Evolutionary conservation across 1,140 invertebrate species (phyloP), one percentile per base, ranked within the genome.

Genomic region (Atopsyche davidsoni): DNA sequence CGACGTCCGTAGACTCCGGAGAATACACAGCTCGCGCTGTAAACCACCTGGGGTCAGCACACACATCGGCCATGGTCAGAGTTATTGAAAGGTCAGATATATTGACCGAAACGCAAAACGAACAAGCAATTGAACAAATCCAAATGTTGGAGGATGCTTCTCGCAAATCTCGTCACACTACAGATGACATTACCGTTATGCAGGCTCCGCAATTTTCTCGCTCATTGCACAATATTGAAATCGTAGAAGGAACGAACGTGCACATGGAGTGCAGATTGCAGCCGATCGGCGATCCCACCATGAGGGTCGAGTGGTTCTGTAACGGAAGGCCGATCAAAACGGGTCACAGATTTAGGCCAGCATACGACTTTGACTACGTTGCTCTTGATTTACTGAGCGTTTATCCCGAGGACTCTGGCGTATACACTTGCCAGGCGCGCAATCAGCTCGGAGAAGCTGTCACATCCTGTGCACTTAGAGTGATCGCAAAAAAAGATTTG

Each of bases 351-450:
- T 98, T 97, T 75, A 81, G 92, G 68, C 93, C 94, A 36, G 88
- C 92, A 2, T 91, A 96, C 69, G 96, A 99, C 70, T 97, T 99
- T 68, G 96, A 97, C 64, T 96, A 96, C 64, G 94, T 98, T 4
- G 91, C 92, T 24, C 70, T 99, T 19, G 96, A 98, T 68, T 82
- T 99, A 22, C 72, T 98, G 2, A 92, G 91, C 59, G 92, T 96
- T 3, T 98, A 97, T 65, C 91, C 94, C 24, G 89, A 93, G 64
- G 96, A 99, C 69, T 94, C 91, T 17, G 96, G 96, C 13, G 87
- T 96, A 0, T 97, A 96, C 64, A 95, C 89, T 4, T 96, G 91
- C 61, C 87, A 89, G 68, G 92, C 92, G 1, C 81, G 84, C 45
- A 96, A 95, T 67, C 87, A 89, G 64, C 72, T 93, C 16, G 93